Evolutionary conservation across 2,888 invertebrate species (phyloP), one percentile per base, ranked within the genome.

Genomic region (Sialis lutaria): DNA sequence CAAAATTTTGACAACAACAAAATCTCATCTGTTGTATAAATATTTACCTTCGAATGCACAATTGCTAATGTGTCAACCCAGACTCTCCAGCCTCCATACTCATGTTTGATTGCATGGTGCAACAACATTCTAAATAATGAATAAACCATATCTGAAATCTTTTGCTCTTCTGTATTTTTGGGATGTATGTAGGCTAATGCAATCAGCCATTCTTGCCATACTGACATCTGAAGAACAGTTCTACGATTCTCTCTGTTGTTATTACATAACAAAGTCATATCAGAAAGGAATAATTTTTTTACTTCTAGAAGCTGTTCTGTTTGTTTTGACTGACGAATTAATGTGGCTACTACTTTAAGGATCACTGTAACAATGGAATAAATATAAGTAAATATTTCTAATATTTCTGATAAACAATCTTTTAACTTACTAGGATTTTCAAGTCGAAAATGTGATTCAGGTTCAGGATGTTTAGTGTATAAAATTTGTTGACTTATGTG

Each of bases 21-120:
- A 13, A 44, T 40, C 8, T n/a, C 9, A 41, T 30, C 6, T n/a
- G 44, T 10, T 5, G 39, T 45, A 6, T 9, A 34, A 47, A 33
- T 43, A 54, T 59, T 60, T 61, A 90, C 96, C 78, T 97, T 97
- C 1, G 97, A 97, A 68, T 98, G 98, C 2, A 98, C 92, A 58
- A 99, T 99, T 40, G 98, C 97, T 50, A 99, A 67, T 0, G 98
- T 99, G 62, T 99, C 98, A 5, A 99, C 97, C 98, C 98, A 98
- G 12, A 99, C 98, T 50, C 98, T 71, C 98, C 98, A 99, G 10
- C 98, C 98, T 5, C 98, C 98, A 60, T 95, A 98, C 66, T 99
- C 98, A 59, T 91, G 91, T 62, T 97, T 96, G 55, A 99, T 93
- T 39, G 98, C 98, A 65, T 99, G 98, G 64, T 98, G 97, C 41